Evolutionary conservation across 2,888 invertebrate species (phyloP).

Genomic region (Mactromeris polynyma): DNA sequence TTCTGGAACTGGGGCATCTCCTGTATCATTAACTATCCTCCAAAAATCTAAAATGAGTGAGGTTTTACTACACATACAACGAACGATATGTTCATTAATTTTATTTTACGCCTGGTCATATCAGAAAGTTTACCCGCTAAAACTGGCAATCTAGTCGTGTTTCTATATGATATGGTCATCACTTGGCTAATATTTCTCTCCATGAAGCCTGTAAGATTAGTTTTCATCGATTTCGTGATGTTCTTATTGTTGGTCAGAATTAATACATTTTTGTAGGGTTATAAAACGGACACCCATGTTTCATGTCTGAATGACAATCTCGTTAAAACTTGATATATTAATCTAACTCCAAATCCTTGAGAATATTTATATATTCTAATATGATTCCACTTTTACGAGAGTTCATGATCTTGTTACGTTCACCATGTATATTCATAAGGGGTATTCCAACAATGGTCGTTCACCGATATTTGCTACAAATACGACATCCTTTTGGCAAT

Average conservation of each 20-base stretch:
- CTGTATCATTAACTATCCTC: too few species aligned
- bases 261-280: not conserved
- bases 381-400: not conserved
- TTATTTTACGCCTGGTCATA: too few species aligned
- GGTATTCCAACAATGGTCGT: not conserved
- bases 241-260: not conserved
- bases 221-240: not conserved
- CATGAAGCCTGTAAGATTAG: not conserved
- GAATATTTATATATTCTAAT: slow-evolving; percentile 18
- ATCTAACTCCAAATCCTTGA: not conserved
- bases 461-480: not conserved
- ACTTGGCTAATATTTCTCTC: not conserved
- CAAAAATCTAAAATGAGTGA: too few species aligned
- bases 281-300: not conserved
- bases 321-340: slow-evolving; percentile 6
- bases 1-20: too few species aligned
- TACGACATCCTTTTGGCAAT: not conserved
- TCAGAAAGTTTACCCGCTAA: too few species aligned
- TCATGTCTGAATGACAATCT: slow-evolving; percentile 10
- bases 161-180: not conserved
- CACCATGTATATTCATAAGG: not conserved
- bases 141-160: too few species aligned
- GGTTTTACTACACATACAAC: too few species aligned
- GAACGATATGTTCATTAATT: too few species aligned
- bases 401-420: not conserved